Conservation (phyloP, 2,113 vertebrate genomes). For the Toxostoma redivivum region DNA sequence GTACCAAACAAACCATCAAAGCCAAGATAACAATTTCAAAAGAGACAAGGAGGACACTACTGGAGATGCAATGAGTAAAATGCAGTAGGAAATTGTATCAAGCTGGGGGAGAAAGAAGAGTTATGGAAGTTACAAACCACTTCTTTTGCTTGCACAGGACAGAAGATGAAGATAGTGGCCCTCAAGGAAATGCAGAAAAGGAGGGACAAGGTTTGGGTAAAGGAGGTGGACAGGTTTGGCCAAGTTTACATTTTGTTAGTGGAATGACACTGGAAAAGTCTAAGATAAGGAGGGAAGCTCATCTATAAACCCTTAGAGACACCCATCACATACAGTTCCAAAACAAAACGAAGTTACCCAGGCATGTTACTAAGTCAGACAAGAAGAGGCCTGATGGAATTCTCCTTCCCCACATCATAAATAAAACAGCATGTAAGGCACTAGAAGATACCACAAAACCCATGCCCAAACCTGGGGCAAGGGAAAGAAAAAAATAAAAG, state of each 20-base stretch:
- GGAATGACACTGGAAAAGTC: background rate
- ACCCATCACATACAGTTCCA: background rate
- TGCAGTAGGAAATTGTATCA: background rate
- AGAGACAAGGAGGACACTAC: background rate
- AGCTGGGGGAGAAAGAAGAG: background rate
- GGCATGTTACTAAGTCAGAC: background rate
- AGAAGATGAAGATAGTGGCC: background rate
- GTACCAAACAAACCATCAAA: background rate
- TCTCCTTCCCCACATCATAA: background rate
- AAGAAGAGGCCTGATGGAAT: background rate
- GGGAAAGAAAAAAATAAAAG: too few relatives aligned
- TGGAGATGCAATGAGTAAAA: background rate
- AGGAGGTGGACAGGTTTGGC: background rate
- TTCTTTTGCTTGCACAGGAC: background rate
- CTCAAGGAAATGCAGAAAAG: background rate
- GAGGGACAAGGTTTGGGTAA: background rate
- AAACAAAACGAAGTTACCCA: background rate
- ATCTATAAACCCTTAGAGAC: background rate
- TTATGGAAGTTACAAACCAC: background rate
- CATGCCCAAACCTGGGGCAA: fast-evolving
- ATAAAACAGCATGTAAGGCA: background rate
- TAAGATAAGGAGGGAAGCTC: background rate
- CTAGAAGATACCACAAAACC: background rate
- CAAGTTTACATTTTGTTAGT: background rate
- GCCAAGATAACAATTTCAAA: background rate